Percentiles rank a stretch among this genome's conserved stretches.
Conservation (phyloP, 2,888 invertebrate species). For the Phyto melanocephala region DNA sequence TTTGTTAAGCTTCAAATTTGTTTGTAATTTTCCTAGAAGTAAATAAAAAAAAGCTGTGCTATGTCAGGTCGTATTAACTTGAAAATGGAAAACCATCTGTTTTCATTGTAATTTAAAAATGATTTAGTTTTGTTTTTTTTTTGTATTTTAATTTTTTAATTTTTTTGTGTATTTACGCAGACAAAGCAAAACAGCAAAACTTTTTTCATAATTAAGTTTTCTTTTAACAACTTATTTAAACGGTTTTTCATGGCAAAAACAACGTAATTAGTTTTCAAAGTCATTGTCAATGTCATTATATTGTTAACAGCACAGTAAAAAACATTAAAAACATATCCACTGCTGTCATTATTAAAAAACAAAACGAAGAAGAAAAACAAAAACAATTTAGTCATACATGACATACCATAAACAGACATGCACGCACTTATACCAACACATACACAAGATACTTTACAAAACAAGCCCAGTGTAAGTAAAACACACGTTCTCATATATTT, state of each 20-base stretch:
- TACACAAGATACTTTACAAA: too few species aligned
- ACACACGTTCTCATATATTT: background rate
- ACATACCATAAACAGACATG: background rate
- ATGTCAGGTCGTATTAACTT: too few species aligned
- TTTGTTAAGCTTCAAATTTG: too few species aligned
- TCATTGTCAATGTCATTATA: conserved; percentile 51
- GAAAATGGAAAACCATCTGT: too few species aligned
- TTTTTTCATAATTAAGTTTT: conserved; percentile 13
- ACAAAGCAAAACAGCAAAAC: background rate
- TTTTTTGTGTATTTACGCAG: background rate
- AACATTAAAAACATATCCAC: background rate
- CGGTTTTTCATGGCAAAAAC: background rate
- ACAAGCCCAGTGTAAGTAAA: too few species aligned
- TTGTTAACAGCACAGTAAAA: conserved; percentile 17
- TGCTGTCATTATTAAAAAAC: conserved; percentile 12
- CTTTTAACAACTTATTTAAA: background rate
- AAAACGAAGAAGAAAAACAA: background rate
- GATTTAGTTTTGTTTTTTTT: too few species aligned
- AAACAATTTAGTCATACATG: conserved; percentile 27
- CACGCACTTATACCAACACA: background rate
- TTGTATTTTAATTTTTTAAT: background rate
- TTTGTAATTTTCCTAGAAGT: too few species aligned
- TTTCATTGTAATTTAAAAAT: too few species aligned
- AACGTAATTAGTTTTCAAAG: conserved; percentile 45
- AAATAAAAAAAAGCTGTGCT: too few species aligned